Conservation (phyloP, 2,797 vertebrate species). For the Coregonus ussuriensis region DNA sequence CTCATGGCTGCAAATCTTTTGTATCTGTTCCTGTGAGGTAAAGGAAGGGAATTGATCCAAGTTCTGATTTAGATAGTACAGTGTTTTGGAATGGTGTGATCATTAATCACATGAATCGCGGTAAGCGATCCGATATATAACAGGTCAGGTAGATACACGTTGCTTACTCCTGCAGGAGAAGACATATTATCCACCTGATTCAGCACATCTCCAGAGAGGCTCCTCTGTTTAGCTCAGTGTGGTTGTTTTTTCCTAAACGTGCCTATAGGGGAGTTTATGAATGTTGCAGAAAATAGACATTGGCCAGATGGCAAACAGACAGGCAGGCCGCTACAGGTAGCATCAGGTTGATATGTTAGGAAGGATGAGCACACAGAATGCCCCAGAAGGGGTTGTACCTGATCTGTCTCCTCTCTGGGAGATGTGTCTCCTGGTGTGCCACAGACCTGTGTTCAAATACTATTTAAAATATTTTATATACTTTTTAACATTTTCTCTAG, state of each 20-base stretch:
- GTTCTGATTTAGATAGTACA: too few species aligned
- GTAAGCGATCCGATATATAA: too few species aligned
- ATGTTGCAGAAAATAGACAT: conserved; percentile 6
- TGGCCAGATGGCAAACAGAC: not conserved
- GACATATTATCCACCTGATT: not conserved
- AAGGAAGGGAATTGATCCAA: too few species aligned
- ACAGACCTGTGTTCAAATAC: not conserved
- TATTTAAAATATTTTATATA: not conserved
- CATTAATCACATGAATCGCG: too few species aligned
- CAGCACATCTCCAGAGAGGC: not conserved
- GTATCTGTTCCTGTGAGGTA: not conserved
- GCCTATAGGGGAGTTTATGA: conserved; percentile 3
- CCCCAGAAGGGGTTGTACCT: not conserved
- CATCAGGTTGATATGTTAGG: not conserved
- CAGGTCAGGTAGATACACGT: not conserved
- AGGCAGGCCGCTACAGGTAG: conserved; percentile 11
- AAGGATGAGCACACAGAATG: conserved; percentile 3
- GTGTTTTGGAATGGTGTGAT: too few species aligned
- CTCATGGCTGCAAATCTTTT: not conserved
- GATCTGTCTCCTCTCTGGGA: not conserved
- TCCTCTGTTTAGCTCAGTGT: not conserved
- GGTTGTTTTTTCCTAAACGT: not conserved
- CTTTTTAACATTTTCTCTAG: too few species aligned
- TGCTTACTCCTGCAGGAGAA: not conserved
- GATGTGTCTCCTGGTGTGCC: not conserved